phyloP scores from a whole-genome alignment of 2,888 invertebrate genomes.

The Busseola fusca region DNA sequence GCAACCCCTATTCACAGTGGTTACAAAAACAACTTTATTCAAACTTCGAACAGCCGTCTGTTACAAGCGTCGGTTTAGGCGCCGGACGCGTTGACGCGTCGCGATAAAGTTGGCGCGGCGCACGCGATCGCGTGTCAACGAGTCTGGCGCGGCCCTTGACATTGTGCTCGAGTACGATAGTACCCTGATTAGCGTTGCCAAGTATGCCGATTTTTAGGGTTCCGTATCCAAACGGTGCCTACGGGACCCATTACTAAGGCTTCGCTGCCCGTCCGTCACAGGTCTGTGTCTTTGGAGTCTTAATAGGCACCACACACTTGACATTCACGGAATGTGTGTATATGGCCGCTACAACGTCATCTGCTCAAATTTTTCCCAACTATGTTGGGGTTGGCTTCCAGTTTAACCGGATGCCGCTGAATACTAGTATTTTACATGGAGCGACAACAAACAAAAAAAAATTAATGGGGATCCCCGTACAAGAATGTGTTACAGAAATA shows the following conservation, averaged over 20 bases:
- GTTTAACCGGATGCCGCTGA: too few species aligned
- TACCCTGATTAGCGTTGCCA: conserved; percentile 56
- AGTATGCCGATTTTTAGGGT: conserved; percentile 40
- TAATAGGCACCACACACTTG: neutral
- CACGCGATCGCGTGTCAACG: conserved; percentile 65
- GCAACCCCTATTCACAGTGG: conserved; percentile 16
- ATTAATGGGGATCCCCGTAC: neutral
- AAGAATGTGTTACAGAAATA: neutral
- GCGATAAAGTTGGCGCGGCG: conserved; percentile 52
- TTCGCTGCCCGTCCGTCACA: neutral
- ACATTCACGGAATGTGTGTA: neutral
- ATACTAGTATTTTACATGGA: too few species aligned
- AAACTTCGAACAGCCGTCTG: conserved; percentile 41
- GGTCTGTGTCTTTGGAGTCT: neutral
- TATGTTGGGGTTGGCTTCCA: too few species aligned
- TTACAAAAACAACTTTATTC: conserved; percentile 50
- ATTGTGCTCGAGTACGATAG: conserved; percentile 52
- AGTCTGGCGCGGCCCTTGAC: conserved; percentile 54
- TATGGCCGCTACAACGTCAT: neutral
- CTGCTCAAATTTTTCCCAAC: too few species aligned
- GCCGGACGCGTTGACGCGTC: conserved; percentile 35
- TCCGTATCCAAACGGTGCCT: neutral
- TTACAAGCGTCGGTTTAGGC: conserved; percentile 40
- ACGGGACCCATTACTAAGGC: neutral
- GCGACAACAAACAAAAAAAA: neutral